phyloP scores from a whole-genome alignment of 2,797 vertebrate genomes.

The Morus bassanus region DNA sequence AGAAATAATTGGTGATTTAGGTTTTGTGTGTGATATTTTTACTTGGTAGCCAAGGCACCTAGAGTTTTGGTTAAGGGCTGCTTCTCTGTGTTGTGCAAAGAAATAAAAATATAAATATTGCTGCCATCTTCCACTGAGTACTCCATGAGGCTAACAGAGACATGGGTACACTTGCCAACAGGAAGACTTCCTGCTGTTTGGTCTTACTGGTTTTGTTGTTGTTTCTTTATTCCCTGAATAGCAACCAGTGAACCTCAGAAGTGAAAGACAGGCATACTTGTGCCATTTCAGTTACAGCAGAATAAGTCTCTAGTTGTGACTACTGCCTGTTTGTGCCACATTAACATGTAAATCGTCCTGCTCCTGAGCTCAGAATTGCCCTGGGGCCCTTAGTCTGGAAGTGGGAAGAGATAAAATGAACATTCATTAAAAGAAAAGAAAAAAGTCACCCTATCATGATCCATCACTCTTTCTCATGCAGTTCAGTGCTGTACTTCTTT shows the following conservation, averaged over 20 bases:
- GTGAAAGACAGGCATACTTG: neutral
- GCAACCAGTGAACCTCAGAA: neutral
- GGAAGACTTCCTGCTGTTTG: neutral
- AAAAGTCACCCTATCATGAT: neutral
- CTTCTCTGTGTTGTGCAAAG: neutral
- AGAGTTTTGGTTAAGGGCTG: neutral
- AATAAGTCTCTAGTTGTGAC: neutral
- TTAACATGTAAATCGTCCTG: neutral
- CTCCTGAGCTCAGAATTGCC: conserved; percentile 11
- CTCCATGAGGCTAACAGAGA: neutral
- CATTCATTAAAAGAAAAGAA: neutral
- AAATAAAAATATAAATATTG: neutral
- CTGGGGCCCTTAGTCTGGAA: neutral
- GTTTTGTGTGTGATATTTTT: neutral
- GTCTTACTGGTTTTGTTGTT: neutral
- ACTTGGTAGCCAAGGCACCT: neutral
- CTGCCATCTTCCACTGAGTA: neutral
- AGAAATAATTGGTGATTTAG: neutral
- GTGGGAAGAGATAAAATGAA: conserved; percentile 2
- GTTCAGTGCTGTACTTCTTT: neutral
- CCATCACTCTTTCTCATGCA: neutral
- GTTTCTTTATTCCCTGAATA: neutral
- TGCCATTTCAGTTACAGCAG: neutral
- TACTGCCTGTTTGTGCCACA: neutral
- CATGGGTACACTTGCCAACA: neutral